phyloP scores from a whole-genome alignment of 2,888 invertebrate genomes.

The Phasia obesa region DNA sequence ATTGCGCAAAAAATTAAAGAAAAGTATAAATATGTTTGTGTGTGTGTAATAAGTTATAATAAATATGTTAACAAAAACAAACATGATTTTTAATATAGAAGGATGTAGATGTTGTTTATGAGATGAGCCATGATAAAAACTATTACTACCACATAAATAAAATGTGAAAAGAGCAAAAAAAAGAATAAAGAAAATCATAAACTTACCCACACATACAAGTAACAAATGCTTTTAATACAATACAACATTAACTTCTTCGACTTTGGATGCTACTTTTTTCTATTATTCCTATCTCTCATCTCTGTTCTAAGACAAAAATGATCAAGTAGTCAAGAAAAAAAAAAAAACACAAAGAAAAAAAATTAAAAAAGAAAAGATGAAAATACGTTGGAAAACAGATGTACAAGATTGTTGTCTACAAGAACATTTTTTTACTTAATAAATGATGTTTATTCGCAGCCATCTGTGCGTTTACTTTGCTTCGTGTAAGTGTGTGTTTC shows the following conservation, averaged over 20 bases:
- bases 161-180: constrained; percentile 7
- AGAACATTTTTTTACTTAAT: constrained; percentile 48
- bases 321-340: constrained; percentile 15
- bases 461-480: neutral
- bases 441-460: constrained; percentile 34
- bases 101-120: constrained; percentile 19
- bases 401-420: constrained; percentile 44
- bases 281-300: neutral
- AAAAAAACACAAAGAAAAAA: constrained; percentile 17
- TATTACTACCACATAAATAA: constrained; percentile 44
- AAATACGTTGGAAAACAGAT: constrained; percentile 41
- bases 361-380: neutral
- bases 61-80: neutral
- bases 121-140: constrained; percentile 51
- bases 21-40: neutral
- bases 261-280: neutral
- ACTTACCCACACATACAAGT: neutral
- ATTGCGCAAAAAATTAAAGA: neutral
- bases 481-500: neutral
- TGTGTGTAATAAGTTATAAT: constrained; percentile 5
- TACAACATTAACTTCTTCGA: constrained; percentile 41
- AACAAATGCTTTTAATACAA: neutral
- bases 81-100: constrained; percentile 8
- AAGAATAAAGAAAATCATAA: constrained; percentile 12
- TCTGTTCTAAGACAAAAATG: neutral